Base-by-base conservation (phyloP, 2,888 invertebrate species). In the Enchytraeus crypticus region DNA sequence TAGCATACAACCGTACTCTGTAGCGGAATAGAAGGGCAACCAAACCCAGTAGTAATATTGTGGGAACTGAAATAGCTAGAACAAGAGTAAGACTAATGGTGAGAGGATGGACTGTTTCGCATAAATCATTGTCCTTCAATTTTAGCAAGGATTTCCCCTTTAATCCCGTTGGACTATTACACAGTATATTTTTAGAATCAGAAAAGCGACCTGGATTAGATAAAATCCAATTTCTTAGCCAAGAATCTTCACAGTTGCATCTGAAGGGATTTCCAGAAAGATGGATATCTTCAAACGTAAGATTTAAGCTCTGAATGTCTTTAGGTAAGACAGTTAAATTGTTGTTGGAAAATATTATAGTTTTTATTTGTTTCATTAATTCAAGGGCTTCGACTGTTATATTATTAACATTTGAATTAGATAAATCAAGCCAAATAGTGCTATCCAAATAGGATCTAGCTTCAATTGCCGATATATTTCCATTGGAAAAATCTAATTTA, bases 241-340 rank as follows among this genome's bases (percentile, higher is more conserved):
- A 47, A 14, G n/a, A 14, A 26, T 61, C 27, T 21, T 51, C 49
- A 18, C 60, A 61, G 30, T 14, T 14, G 43, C 60, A 61, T 5
- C 49, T 29, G 34, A 57, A 51, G n/a, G 60, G 57, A 34, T 61
- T 61, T 5, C 32, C 51, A 43, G 32, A 43, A 5, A 61, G 57
- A 43, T 38, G 56, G 3, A 61, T n/a, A 27, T 30, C 21, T 1
- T 26, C 8, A 8, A 51, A 43, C 29, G 27, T 18, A 29, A 21
- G 26, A 3, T 61, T 32, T 23, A 30, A 26, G 5, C 8, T 21
- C 18, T 21, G n/a, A 21, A 34, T 23, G 2, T 33, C 21, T 14
- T 5, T 21, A 5, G 62, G 32, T 1, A 54, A 30, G 5, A 30
- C 5, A 3, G 29, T 53, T 45, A 62, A n/a, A 3, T n/a, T 29